phyloP scores from a whole-genome alignment of 2,113 vertebrate species.

The Burhinus oedicnemus region DNA sequence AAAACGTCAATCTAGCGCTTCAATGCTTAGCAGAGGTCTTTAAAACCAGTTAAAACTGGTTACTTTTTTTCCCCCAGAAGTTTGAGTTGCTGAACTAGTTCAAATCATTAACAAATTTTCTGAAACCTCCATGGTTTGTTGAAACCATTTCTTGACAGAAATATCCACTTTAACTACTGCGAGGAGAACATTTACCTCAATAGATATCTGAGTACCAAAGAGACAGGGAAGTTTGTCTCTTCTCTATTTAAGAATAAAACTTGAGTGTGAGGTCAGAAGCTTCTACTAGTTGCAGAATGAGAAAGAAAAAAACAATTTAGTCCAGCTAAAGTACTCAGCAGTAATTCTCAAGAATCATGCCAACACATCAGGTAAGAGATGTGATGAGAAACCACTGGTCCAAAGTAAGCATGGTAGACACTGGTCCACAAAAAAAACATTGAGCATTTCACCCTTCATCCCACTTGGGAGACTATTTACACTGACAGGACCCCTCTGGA shows the following conservation, averaged over 20 bases:
- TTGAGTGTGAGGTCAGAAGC: neutral
- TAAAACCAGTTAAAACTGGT: neutral
- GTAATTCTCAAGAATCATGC: neutral
- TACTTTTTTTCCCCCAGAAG: neutral
- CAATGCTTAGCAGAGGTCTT: neutral
- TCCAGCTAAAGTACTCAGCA: neutral
- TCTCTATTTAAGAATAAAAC: neutral
- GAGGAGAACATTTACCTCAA: neutral
- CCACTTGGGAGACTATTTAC: neutral
- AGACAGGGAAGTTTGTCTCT: neutral
- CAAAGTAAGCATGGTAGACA: neutral
- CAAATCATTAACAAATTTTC: neutral
- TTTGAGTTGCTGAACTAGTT: neutral
- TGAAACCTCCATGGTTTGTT: neutral
- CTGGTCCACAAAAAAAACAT: neutral
- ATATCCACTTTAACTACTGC: neutral
- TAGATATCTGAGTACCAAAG: neutral
- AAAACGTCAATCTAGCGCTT: neutral
- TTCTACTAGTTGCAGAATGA: neutral
- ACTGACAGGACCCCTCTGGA: neutral
- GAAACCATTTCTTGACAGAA: neutral
- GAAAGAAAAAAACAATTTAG: neutral
- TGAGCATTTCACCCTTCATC: neutral
- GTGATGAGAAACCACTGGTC: neutral
- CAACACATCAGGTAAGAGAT: neutral